Conservation (phyloP, 2,113 vertebrate species). For the Hyla sarda region DNA sequence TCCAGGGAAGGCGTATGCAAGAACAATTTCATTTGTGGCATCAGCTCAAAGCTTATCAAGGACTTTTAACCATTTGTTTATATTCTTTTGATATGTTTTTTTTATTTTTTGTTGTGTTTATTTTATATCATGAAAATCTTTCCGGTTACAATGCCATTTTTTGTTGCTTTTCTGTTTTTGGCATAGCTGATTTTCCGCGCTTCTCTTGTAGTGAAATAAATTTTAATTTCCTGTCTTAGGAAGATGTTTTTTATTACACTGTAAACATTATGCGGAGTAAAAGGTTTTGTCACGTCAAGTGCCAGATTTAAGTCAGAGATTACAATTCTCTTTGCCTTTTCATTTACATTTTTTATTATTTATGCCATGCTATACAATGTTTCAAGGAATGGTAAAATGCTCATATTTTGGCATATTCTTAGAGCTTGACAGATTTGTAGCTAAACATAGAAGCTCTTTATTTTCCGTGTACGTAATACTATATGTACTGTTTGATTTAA, state of each 20-base stretch:
- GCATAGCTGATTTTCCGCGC: conserved; percentile 14
- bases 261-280: conserved; percentile 36
- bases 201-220: conserved; percentile 28
- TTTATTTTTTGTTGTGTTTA: conserved; percentile 12
- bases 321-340: background rate
- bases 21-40: background rate
- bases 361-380: background rate
- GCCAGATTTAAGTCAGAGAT: conserved; percentile 38
- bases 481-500: background rate
- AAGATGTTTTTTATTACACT: conserved; percentile 39
- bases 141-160: conserved; percentile 21
- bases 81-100: no score
- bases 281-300: conserved; percentile 46
- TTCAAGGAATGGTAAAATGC: background rate
- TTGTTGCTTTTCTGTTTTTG: conserved; percentile 16
- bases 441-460: background rate
- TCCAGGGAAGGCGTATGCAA: background rate
- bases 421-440: background rate
- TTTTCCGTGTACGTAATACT: background rate
- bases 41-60: background rate
- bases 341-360: background rate
- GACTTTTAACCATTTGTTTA: background rate
- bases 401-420: background rate
- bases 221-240: conserved; percentile 51
- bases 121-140: conserved; percentile 33